A percentile compares a stretch with the other conserved stretches of the same genome.
These are phyloP conservation scores for Nomia melanderi DNA, from an alignment of 1,140 invertebrate genomes.

Conservation along the genomic window DNA sequence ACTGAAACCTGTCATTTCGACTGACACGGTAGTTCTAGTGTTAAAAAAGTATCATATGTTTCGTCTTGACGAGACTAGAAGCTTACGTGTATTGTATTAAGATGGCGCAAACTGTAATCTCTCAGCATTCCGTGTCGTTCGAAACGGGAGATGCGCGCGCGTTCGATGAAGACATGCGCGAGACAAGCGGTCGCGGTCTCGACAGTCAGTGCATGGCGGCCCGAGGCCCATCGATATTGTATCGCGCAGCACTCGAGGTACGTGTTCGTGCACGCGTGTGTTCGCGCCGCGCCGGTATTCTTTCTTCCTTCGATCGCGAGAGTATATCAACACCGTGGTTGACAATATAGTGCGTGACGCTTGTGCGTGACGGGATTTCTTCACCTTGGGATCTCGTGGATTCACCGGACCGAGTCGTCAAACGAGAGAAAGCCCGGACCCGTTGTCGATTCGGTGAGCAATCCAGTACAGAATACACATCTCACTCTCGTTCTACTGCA, in stretches of 20 bases:
- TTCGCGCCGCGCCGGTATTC: slow-evolving; percentile 12
- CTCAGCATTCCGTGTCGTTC: slow-evolving; percentile 31
- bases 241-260: slow-evolving; percentile 46
- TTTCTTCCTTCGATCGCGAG: background rate
- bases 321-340: slow-evolving; percentile 13
- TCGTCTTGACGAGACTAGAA: no score
- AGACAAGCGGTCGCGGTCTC: slow-evolving; percentile 38
- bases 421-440: background rate
- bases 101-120: background rate
- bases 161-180: slow-evolving; percentile 57
- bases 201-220: slow-evolving; percentile 72
- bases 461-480: background rate
- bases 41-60: no score
- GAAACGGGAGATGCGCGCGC: slow-evolving; percentile 51
- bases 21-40: no score
- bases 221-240: slow-evolving; percentile 66
- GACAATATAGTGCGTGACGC: slow-evolving; percentile 27
- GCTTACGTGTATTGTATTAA: background rate
- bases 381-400: slow-evolving; percentile 10
- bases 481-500: background rate
- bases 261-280: slow-evolving; percentile 34
- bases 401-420: slow-evolving; percentile 27
- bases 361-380: slow-evolving; percentile 27
- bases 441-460: slow-evolving; percentile 26
- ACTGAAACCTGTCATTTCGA: no score